These are phyloP conservation scores for Acipenser transmontanus DNA, from an alignment of 2,797 vertebrate species.

Conservation along the genomic window DNA sequence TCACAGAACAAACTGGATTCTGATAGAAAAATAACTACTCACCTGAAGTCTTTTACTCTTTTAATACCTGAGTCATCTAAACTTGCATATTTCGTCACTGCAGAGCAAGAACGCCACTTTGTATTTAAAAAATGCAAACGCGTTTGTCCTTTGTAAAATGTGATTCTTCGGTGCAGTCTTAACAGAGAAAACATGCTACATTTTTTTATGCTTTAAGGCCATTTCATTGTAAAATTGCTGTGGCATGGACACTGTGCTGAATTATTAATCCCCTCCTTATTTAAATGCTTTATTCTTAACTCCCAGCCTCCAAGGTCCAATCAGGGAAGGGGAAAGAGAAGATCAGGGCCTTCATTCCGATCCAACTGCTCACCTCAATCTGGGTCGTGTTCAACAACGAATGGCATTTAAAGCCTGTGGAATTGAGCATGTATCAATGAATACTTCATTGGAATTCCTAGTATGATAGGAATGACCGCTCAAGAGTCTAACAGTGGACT, in stretches of 20 bases:
- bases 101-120: no score
- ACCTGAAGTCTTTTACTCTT: no score
- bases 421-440: no score
- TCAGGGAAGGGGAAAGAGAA: constrained; percentile 13
- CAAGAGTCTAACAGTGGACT: no score
- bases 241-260: constrained; percentile 37
- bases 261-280: constrained; percentile 34
- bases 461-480: no score
- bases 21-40: no score
- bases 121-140: no score
- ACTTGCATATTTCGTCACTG: no score
- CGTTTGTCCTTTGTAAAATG: constrained; percentile 19
- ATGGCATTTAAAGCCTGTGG: no score
- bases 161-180: constrained; percentile 29
- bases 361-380: constrained; percentile 14
- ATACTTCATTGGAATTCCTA: no score
- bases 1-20: no score
- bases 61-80: no score
- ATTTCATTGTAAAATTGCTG: constrained; percentile 52
- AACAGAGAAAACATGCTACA: constrained; percentile 45
- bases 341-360: constrained; percentile 20
- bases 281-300: neutral
- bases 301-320: fast-evolving
- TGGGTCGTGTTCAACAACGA: neutral
- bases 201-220: constrained; percentile 50